Evolutionary conservation across 2,113 vertebrate genomes (phyloP).

Genomic region (Actinemys pallida): DNA sequence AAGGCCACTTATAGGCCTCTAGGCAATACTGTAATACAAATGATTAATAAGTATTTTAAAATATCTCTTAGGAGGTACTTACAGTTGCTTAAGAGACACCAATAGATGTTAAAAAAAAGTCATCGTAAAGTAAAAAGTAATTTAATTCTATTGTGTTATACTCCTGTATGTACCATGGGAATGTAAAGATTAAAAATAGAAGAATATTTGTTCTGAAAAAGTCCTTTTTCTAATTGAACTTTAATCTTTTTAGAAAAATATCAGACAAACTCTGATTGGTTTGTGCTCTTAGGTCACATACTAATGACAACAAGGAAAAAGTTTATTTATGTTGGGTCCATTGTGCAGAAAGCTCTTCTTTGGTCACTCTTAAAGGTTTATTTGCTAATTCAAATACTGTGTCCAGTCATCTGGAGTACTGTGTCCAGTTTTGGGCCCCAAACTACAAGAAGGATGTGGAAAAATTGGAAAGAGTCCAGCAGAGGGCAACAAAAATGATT

Average conservation of each 20-base stretch:
- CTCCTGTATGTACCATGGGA: background rate
- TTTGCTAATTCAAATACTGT: background rate
- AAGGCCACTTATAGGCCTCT: background rate
- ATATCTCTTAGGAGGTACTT: background rate
- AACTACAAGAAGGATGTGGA: too few relatives aligned
- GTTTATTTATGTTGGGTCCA: background rate
- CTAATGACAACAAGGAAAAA: background rate
- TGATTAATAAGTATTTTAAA: background rate
- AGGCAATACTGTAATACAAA: background rate
- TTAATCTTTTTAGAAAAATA: background rate
- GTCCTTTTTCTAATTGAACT: background rate
- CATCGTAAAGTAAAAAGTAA: background rate
- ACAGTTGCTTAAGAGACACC: background rate
- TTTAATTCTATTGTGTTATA: background rate
- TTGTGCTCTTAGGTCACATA: background rate
- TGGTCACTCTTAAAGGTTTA: background rate
- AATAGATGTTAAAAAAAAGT: background rate
- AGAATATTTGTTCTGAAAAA: background rate
- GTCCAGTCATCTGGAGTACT: too few relatives aligned
- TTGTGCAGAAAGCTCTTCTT: background rate
- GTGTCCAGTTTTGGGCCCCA: too few relatives aligned
- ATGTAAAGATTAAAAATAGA: background rate
- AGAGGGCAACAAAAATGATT: too few relatives aligned
- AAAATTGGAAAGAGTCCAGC: too few relatives aligned
- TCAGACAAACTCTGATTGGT: background rate